Evolutionary conservation across 53 echinoderm and acorn worm genomes (phyloP), one percentile per base, ranked within the genome.

Genomic region (Paracentrotus lividus): DNA sequence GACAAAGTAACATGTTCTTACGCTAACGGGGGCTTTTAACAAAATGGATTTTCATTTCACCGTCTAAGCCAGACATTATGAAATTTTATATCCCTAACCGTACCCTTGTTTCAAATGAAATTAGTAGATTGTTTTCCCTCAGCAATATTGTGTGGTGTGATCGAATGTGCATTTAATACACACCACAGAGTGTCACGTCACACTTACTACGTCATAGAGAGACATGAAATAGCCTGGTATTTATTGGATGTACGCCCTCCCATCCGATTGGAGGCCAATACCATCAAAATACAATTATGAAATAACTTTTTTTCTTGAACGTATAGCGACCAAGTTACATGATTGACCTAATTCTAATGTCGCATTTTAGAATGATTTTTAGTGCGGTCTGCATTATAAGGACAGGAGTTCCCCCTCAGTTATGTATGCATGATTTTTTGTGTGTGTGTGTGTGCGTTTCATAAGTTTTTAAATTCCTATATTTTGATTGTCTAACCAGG

Each of bases 221-320:
- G 26, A 81, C 47, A 81, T 47, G 81, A n/a, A 47, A 47, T 81
- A 26, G 36, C 40, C 72, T 47, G 81, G 81, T 81, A 81, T 81
- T 81, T 72, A 72, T 81, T 49, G 47, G 81, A 45, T 26, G 24
- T 81, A 81, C 81, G 47, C 81, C 81, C 81, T 81, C 27, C 9
- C 47, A 47, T 0, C 9, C 81, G 44, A 81, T n/a, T 47, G 81
- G n/a, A 20, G 10, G 5, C 47, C 10, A 24, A 47, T 81, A 81
- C 47, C 81, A 47, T 81, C 43, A 77, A 43, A 77, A 77, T 77
- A 42, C 43, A 42, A 81, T 81, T 81, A 45, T 47, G 24, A 45
- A 47, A 45, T 45, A n/a, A 32, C 27, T 81, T 81, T 81, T 72
- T 72, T 49, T 81, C 43, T 47, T 81, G 24, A 47, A n/a, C 47